Conservation (phyloP, 2,113 vertebrate genomes). For the Hylia prasina region DNA sequence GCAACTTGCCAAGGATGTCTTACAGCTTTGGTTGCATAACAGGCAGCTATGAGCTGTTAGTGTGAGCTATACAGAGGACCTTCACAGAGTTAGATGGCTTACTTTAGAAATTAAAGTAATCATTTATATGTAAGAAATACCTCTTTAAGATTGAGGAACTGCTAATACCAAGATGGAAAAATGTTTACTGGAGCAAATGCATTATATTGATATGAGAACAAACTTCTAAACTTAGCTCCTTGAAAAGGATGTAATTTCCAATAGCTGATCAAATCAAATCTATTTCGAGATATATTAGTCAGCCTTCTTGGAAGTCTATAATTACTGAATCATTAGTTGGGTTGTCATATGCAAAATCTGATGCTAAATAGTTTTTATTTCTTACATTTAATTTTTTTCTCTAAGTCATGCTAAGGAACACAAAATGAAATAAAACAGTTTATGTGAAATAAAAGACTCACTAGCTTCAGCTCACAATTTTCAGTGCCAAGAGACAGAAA, state of each 20-base stretch:
- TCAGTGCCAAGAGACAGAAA: background rate
- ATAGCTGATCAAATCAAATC: slow-evolving; percentile 42
- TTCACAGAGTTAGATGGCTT: background rate
- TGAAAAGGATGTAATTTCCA: slow-evolving; percentile 7
- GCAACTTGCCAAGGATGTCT: background rate
- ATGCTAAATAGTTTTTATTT: background rate
- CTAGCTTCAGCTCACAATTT: background rate
- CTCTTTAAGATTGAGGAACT: background rate
- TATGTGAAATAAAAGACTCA: background rate
- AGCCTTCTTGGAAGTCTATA: slow-evolving; percentile 1
- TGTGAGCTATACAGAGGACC: background rate
- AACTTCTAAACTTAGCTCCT: background rate
- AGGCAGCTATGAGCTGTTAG: background rate
- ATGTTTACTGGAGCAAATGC: background rate
- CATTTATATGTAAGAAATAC: background rate
- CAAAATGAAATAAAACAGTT: background rate
- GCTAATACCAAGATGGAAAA: background rate
- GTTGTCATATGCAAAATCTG: slow-evolving; percentile 5
- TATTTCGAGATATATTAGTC: slow-evolving; percentile 39
- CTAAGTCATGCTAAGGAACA: background rate
- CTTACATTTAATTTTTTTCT: background rate
- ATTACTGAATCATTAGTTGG: slow-evolving; percentile 36
- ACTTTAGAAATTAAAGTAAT: background rate
- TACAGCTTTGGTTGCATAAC: background rate
- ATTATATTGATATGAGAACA: background rate